These are phyloP conservation scores for Ericerus pela DNA, from an alignment of 1,140 invertebrate genomes.

Conservation along the genomic window DNA sequence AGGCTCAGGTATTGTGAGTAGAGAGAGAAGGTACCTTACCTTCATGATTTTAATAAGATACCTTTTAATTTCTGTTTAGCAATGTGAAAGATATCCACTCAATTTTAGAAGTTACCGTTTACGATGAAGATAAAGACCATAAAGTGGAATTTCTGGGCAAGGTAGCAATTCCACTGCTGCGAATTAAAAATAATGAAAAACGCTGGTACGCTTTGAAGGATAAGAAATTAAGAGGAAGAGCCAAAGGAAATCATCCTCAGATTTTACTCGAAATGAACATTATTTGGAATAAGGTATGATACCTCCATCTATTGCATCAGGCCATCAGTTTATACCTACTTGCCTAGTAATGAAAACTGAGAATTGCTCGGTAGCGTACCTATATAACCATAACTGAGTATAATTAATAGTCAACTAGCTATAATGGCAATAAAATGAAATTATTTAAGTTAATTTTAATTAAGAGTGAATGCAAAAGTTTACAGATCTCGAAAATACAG, in stretches of 20 bases:
- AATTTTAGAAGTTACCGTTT: constrained; percentile 90
- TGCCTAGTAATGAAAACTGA: too few relatives aligned
- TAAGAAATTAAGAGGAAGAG: constrained; percentile 71
- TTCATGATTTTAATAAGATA: too few relatives aligned
- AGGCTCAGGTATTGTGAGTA: not conserved
- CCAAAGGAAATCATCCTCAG: constrained; percentile 79
- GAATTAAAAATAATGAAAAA: constrained; percentile 80
- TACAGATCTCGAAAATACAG: too few relatives aligned
- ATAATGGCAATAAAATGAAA: too few relatives aligned
- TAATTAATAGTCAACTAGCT: too few relatives aligned
- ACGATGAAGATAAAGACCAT: constrained; percentile 95
- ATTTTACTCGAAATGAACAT: constrained; percentile 85
- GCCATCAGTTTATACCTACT: too few relatives aligned
- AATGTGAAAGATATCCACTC: constrained; percentile 96
- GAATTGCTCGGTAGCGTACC: too few relatives aligned
- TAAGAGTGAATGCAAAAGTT: too few relatives aligned
- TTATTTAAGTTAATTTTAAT: too few relatives aligned
- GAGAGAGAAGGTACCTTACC: not conserved
- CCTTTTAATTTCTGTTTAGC: constrained; percentile 45
- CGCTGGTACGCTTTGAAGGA: constrained; percentile 95
- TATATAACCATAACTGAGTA: too few relatives aligned
- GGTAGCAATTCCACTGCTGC: constrained; percentile 71
- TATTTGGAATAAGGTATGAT: constrained; percentile 76
- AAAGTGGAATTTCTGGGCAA: constrained; percentile 96
- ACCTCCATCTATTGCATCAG: too few relatives aligned